phyloP scores from a whole-genome alignment of 1,140 invertebrate genomes.

The Drosophila albomicans region DNA sequence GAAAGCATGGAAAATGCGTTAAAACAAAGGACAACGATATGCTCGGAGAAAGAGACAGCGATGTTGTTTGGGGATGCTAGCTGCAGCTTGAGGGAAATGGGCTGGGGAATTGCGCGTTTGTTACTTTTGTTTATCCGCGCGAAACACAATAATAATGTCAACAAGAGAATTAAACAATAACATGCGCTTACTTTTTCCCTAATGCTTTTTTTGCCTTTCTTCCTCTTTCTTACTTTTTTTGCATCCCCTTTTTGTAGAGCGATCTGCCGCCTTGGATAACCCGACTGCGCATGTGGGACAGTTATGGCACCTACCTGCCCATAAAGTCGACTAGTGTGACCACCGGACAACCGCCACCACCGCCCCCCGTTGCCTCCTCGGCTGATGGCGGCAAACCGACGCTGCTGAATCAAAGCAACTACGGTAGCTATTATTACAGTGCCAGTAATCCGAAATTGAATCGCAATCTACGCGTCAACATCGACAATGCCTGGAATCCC shows the following conservation, averaged over 20 bases:
- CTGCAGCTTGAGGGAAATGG: neutral
- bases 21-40: constrained; percentile 11
- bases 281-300: constrained; percentile 87
- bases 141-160: constrained; percentile 56
- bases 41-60: neutral
- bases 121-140: constrained; percentile 16
- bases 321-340: constrained; percentile 79
- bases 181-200: constrained; percentile 28
- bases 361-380: constrained; percentile 76
- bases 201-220: constrained; percentile 1
- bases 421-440: constrained; percentile 82
- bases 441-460: constrained; percentile 81
- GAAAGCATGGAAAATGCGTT: constrained; percentile 13
- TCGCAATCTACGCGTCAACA: constrained; percentile 81
- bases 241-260: constrained; percentile 47
- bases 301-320: constrained; percentile 84
- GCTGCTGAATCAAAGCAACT: constrained; percentile 69
- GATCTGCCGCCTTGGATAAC: constrained; percentile 86
- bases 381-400: constrained; percentile 74
- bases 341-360: constrained; percentile 77
- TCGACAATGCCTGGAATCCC: constrained; percentile 84
- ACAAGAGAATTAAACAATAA: constrained; percentile 67
- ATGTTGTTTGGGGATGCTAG: too few species aligned
- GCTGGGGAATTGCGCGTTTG: neutral
- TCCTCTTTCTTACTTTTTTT: too few species aligned